Percentiles rank a stretch among this genome's conserved stretches.
Evolutionary conservation across 2,797 vertebrate genomes (phyloP).

Genomic region (Melanotaenia maccullochi): DNA sequence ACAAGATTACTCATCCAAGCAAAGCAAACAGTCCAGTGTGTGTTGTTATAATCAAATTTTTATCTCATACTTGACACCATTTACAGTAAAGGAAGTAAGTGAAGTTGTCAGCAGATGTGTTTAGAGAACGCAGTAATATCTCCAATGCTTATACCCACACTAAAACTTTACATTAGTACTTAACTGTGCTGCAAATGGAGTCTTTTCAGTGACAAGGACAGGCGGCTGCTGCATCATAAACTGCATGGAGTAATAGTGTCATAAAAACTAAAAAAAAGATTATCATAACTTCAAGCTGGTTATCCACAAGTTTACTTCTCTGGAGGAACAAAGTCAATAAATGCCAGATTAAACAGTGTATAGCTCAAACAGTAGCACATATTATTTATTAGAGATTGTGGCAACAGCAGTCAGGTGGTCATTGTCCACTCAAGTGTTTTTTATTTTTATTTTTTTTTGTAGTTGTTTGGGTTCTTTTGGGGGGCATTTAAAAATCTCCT

Average conservation of each 20-base stretch:
- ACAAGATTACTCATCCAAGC: constrained; percentile 6
- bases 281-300: constrained; percentile 47
- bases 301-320: constrained; percentile 23
- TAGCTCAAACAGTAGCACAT: too few relatives aligned
- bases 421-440: neutral
- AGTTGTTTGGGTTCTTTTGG: too few relatives aligned
- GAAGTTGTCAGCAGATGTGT: constrained; percentile 41
- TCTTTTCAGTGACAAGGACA: constrained; percentile 62
- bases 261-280: constrained; percentile 48
- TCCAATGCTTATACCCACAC: constrained; percentile 37
- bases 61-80: constrained; percentile 22
- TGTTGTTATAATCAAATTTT: constrained; percentile 18
- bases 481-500: neutral
- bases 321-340: constrained; percentile 10
- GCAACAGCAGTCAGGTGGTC: neutral
- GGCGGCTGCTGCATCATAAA: constrained; percentile 61
- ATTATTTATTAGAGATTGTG: neutral
- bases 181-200: constrained; percentile 68
- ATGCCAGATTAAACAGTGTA: too few relatives aligned
- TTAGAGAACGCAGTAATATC: constrained; percentile 44
- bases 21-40: constrained; percentile 6
- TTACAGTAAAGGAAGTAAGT: constrained; percentile 36
- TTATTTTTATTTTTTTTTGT: neutral
- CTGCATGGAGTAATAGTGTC: constrained; percentile 33
- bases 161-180: constrained; percentile 56